phyloP scores from a whole-genome alignment of 2,888 invertebrate genomes.

The Cyclophora punctaria region DNA sequence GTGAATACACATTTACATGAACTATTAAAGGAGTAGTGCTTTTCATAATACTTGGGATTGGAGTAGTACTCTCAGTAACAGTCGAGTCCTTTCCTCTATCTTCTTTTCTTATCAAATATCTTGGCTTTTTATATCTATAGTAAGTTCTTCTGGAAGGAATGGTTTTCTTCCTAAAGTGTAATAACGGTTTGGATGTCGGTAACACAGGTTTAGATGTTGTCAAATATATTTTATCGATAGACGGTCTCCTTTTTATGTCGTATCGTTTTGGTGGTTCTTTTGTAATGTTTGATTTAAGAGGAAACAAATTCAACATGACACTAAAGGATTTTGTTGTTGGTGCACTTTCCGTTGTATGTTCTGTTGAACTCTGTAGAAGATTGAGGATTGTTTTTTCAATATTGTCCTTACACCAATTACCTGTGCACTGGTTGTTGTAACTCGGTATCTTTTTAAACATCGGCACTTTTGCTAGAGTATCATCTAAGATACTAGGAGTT shows the following conservation, averaged over 20 bases:
- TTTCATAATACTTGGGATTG: conserved; percentile 16
- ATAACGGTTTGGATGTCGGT: neutral
- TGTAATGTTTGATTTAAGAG: conserved; percentile 48
- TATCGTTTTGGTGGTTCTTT: conserved; percentile 29
- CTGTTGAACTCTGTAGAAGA: conserved; percentile 14
- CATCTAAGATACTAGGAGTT: conserved; percentile 22
- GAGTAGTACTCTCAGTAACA: conserved; percentile 8
- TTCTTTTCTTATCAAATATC: conserved; percentile 10
- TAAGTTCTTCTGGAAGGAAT: conserved; percentile 31
- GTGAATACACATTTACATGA: conserved; percentile 78
- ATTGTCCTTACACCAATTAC: conserved; percentile 28
- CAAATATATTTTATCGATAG: conserved; percentile 45
- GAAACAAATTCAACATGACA: conserved; percentile 79
- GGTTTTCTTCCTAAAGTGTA: conserved; percentile 55
- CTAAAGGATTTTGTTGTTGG: conserved; percentile 73
- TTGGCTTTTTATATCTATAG: conserved; percentile 29
- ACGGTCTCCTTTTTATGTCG: conserved; percentile 22
- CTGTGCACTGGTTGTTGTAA: conserved; percentile 32
- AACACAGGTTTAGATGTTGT: conserved; percentile 47
- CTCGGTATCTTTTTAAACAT: conserved; percentile 43
- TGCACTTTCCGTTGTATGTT: conserved; percentile 20
- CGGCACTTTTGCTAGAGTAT: conserved; percentile 27
- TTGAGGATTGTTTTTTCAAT: conserved; percentile 9
- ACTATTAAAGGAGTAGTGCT: conserved; percentile 74
- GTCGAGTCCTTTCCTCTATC: conserved; percentile 12